Evolutionary conservation across 2,113 vertebrate species (phyloP).

Genomic region (Semicossyphus pulcher): DNA sequence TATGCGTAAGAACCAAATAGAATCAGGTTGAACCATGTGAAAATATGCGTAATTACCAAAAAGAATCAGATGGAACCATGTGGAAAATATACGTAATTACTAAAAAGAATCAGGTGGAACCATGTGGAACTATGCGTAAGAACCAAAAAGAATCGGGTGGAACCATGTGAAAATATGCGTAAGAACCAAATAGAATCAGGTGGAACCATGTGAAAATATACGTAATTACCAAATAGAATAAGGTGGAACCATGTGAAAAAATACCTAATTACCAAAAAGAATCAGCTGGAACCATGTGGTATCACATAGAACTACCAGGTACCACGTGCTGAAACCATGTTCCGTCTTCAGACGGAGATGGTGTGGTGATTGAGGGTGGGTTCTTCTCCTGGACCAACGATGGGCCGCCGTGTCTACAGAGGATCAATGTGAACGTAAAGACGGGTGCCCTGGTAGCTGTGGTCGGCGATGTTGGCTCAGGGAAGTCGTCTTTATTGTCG

Average conservation of each 20-base stretch:
- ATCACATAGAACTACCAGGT: no score
- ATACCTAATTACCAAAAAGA: no score
- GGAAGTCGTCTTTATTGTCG: conserved; percentile 94
- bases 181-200: background rate
- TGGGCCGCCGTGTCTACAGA: conserved; percentile 83
- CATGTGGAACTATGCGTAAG: no score
- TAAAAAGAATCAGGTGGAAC: no score
- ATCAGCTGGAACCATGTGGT: background rate
- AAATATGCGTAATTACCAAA: no score
- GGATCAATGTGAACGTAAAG: conserved; percentile 77
- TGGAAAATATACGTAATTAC: no score
- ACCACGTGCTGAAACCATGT: background rate
- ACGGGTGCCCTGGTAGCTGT: conserved; percentile 90
- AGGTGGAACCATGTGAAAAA: background rate
- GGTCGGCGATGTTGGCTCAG: conserved; percentile 95
- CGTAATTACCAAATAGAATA: background rate
- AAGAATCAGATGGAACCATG: no score
- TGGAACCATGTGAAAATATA: no score
- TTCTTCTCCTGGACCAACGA: conserved; percentile 88
- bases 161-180: no score
- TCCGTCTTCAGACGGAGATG: conserved; percentile 52
- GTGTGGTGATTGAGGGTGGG: conserved; percentile 82
- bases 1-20: background rate
- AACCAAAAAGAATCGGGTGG: background rate
- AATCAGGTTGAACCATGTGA: no score